These are phyloP conservation scores for Oriolus oriolus DNA, from an alignment of 2,113 vertebrate species.

Conservation along the genomic window DNA sequence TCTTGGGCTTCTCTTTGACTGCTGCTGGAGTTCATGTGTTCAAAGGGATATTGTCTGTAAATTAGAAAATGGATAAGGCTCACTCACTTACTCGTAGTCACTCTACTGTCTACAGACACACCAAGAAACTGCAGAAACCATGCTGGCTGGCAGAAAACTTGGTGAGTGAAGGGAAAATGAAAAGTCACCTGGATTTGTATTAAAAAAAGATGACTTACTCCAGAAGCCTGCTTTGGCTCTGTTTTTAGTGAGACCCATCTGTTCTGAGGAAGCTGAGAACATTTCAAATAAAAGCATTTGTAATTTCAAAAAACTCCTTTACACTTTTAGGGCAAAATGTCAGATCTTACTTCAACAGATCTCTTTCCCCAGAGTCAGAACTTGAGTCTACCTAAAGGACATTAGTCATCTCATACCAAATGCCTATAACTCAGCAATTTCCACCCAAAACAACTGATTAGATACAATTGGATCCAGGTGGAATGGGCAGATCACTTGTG, in stretches of 20 bases:
- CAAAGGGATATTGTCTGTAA: background rate
- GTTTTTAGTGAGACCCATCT: constrained; percentile 34
- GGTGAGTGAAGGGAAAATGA: background rate
- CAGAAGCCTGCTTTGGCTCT: background rate
- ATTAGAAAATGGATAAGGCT: background rate
- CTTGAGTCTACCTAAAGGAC: background rate
- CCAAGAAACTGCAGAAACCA: background rate
- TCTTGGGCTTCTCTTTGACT: background rate
- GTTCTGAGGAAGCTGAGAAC: constrained; percentile 45
- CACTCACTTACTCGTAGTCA: background rate
- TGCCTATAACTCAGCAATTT: background rate
- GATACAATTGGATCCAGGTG: constrained; percentile 14
- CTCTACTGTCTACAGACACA: background rate
- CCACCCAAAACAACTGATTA: background rate
- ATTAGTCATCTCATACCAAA: background rate
- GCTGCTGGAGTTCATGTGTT: background rate
- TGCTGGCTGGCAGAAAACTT: background rate
- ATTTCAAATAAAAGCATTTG: constrained; percentile 8
- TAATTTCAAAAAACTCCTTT: constrained; percentile 21
- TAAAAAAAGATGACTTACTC: constrained; percentile 13
- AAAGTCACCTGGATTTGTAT: constrained; percentile 22
- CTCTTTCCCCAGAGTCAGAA: constrained; percentile 8
- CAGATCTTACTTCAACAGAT: constrained; percentile 29
- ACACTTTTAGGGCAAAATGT: constrained; percentile 52
- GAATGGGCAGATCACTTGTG: background rate